phyloP scores from a whole-genome alignment of 1,140 invertebrate genomes.

The Nephotettix cincticeps region DNA sequence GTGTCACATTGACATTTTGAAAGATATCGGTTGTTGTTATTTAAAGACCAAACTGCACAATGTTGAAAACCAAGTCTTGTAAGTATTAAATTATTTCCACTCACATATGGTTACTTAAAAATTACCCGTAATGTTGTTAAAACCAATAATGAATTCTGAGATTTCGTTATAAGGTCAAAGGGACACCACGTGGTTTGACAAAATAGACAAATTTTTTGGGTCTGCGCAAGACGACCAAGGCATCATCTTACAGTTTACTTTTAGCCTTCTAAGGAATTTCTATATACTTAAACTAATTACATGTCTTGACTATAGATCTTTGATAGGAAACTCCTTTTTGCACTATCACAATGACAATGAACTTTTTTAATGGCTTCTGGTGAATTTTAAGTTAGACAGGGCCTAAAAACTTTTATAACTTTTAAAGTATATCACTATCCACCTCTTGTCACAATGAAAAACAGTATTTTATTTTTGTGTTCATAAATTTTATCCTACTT shows the following conservation, averaged over 20 bases:
- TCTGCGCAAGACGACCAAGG: background rate
- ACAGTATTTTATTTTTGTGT: too few relatives aligned
- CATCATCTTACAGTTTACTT: background rate
- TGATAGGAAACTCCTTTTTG: background rate
- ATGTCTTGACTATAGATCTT: background rate
- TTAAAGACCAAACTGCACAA: background rate
- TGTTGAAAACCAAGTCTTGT: slow-evolving; percentile 20
- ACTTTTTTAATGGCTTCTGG: background rate
- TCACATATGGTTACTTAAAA: background rate
- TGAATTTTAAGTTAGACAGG: too few relatives aligned
- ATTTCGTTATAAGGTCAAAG: slow-evolving; percentile 12
- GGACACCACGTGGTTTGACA: slow-evolving; percentile 26
- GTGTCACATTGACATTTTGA: slow-evolving; percentile 32
- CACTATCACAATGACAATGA: background rate
- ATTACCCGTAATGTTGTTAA: background rate
- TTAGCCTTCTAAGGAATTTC: background rate
- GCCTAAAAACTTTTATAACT: too few relatives aligned
- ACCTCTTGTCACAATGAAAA: too few relatives aligned
- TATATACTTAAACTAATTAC: background rate
- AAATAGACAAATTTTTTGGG: background rate
- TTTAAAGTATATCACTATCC: too few relatives aligned
- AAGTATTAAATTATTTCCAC: background rate
- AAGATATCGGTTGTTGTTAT: background rate
- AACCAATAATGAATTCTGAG: background rate
- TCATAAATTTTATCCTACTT: too few relatives aligned